Percentiles rank a stretch among this genome's conserved stretches.
Conservation (phyloP, 2,113 vertebrate genomes). For the Tragelaphus scriptus region DNA sequence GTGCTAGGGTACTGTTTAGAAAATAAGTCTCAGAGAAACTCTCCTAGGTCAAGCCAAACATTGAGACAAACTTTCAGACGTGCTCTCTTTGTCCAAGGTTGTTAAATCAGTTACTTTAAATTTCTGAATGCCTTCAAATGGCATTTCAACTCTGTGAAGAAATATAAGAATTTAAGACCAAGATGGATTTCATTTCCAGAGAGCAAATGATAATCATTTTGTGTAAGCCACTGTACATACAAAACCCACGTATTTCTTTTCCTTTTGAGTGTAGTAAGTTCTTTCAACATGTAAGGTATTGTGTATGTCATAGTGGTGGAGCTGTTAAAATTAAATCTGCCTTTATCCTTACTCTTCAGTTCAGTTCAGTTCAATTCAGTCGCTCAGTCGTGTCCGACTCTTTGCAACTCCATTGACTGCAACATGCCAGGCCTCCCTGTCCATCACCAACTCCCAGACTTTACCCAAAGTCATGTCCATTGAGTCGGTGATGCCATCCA, state of each 20-base stretch:
- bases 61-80: conserved; percentile 78
- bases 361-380: not conserved
- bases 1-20: conserved; percentile 79
- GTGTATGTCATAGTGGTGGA: conserved; percentile 23
- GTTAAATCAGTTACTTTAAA: conserved; percentile 84
- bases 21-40: conserved; percentile 77
- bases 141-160: conserved; percentile 72
- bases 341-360: not conserved
- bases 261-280: conserved; percentile 4
- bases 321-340: conserved; percentile 60
- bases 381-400: rapidly evolving
- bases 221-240: conserved; percentile 59
- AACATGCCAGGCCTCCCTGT: not conserved
- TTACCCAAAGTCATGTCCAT: not conserved
- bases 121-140: conserved; percentile 76
- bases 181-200: conserved; percentile 69
- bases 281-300: conserved; percentile 57
- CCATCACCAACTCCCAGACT: not conserved
- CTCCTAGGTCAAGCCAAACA: conserved; percentile 83
- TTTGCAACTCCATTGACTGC: not conserved
- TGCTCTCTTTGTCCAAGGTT: conserved; percentile 82
- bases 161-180: conserved; percentile 73
- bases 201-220: conserved; percentile 72
- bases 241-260: not conserved
- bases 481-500: not conserved